Evolutionary conservation across 2,113 vertebrate genomes (phyloP).

Genomic region (Pungitius pungitius): DNA sequence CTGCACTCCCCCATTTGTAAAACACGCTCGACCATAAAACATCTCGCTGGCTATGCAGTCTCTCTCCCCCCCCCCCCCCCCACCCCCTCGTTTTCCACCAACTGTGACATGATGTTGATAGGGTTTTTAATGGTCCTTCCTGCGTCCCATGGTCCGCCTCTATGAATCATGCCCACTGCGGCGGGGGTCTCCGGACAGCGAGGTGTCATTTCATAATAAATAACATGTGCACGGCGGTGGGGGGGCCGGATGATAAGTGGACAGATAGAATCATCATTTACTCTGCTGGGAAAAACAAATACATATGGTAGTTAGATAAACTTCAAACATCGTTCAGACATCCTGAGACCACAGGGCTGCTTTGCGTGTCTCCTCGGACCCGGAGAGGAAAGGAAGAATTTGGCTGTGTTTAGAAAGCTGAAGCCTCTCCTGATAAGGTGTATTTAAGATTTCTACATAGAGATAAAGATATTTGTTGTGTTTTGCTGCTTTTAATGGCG

Average conservation of each 20-base stretch:
- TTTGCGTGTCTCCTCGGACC: conserved; percentile 68
- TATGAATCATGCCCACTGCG: conserved; percentile 70
- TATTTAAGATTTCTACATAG: conserved; percentile 71
- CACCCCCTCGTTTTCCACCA: conserved; percentile 28
- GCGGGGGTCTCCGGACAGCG: conserved; percentile 56
- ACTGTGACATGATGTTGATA: conserved; percentile 65
- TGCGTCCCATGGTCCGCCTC: conserved; percentile 57
- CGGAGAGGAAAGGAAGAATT: conserved; percentile 74
- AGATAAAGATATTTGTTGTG: conserved; percentile 76
- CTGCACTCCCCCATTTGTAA: conserved; percentile 53
- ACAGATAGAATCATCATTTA: conserved; percentile 67
- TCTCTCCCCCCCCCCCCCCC: neutral
- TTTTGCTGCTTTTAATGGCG: conserved; percentile 66
- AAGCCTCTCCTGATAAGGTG: conserved; percentile 74
- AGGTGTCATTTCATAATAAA: conserved; percentile 77
- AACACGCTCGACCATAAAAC: conserved; percentile 45
- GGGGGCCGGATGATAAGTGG: conserved; percentile 69
- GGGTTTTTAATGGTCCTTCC: conserved; percentile 72
- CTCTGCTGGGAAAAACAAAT: conserved; percentile 70
- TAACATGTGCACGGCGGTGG: conserved; percentile 56
- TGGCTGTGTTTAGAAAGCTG: conserved; percentile 75
- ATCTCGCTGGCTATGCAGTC: conserved; percentile 38
- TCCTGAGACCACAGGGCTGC: conserved; percentile 62
- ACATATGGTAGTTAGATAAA: conserved; percentile 78
- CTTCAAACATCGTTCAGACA: conserved; percentile 73